These are phyloP conservation scores for Scaptomyza montana DNA, from an alignment of 1,140 invertebrate species.

Conservation along the genomic window DNA sequence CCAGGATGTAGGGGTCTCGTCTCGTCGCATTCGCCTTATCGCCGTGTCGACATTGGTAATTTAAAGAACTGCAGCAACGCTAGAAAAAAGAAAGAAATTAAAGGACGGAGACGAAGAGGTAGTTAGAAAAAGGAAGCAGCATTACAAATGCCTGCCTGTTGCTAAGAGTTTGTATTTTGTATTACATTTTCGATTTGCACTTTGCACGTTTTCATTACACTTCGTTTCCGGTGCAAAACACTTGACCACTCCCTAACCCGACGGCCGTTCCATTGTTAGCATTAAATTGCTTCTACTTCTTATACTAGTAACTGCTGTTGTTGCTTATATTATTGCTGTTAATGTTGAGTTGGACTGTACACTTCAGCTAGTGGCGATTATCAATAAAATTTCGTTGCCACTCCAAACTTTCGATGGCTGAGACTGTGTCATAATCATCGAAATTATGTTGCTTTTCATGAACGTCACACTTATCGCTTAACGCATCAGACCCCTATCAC, in stretches of 20 bases:
- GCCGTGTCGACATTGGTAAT: constrained; percentile 71
- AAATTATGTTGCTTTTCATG: constrained; percentile 45
- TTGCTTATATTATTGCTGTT: constrained; percentile 34
- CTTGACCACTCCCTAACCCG: constrained; percentile 29
- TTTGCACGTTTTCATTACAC: constrained; percentile 81
- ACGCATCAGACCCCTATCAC: constrained; percentile 1
- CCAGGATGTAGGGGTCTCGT: constrained; percentile 56
- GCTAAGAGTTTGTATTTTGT: constrained; percentile 58
- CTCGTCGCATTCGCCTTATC: constrained; percentile 50
- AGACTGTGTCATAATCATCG: constrained; percentile 67
- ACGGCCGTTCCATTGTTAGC: constrained; percentile 65
- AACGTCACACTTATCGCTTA: constrained; percentile 41
- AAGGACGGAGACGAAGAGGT: not conserved
- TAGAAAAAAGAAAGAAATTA: not conserved
- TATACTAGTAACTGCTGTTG: constrained; percentile 14
- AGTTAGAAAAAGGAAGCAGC: not conserved
- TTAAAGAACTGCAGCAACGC: constrained; percentile 56
- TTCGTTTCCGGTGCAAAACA: constrained; percentile 71
- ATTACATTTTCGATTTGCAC: constrained; percentile 80
- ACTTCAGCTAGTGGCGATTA: constrained; percentile 61
- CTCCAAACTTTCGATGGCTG: constrained; percentile 25
- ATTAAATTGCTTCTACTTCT: constrained; percentile 37
- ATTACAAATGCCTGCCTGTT: constrained; percentile 43
- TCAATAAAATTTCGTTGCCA: constrained; percentile 45
- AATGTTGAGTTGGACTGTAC: constrained; percentile 40